Conservation (phyloP, 2,113 vertebrate genomes). For the Hyperopisus bebe region DNA sequence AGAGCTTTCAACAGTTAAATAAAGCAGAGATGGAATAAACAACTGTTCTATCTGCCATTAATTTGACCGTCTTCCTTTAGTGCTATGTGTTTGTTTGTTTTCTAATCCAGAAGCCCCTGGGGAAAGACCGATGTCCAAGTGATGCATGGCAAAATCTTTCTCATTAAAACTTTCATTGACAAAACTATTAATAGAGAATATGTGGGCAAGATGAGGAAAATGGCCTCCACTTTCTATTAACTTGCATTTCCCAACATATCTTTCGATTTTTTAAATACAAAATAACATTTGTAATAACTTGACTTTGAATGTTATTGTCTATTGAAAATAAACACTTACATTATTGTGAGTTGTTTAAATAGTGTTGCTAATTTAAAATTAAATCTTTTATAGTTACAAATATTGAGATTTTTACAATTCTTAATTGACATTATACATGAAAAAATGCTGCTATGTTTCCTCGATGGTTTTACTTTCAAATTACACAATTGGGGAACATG, state of each 20-base stretch:
- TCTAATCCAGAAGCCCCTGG: neutral
- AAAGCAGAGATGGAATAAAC: slow-evolving; percentile 8
- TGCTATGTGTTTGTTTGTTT: neutral
- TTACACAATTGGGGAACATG: neutral
- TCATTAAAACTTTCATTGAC: slow-evolving; percentile 3
- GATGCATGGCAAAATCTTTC: neutral
- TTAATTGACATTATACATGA: neutral
- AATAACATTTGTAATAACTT: neutral
- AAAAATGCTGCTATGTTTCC: neutral
- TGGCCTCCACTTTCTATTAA: neutral
- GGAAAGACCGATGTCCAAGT: neutral
- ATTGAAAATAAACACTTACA: neutral
- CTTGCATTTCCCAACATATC: neutral
- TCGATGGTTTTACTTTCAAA: neutral
- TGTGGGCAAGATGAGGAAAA: neutral
- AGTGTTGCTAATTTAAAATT: neutral
- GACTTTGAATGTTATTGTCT: neutral
- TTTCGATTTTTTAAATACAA: neutral
- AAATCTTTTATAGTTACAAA: neutral
- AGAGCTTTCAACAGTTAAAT: neutral
- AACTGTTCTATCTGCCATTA: neutral
- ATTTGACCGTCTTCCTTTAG: neutral
- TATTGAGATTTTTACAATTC: neutral
- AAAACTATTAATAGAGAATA: neutral
- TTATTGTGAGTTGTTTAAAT: neutral